Conservation (phyloP, 2,797 vertebrate species). For the Aulostomus chinensis region DNA sequence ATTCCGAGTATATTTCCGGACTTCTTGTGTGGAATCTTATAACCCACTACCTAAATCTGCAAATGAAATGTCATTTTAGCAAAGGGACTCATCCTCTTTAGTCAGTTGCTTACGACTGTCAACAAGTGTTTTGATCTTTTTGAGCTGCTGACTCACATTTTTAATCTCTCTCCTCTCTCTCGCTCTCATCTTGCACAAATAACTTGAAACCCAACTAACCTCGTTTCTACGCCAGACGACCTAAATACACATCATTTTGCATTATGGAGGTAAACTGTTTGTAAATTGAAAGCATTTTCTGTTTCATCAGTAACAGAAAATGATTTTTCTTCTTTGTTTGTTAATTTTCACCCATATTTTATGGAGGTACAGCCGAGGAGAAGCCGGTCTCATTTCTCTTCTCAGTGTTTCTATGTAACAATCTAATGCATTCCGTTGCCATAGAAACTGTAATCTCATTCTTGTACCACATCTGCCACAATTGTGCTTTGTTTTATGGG, state of each 20-base stretch:
- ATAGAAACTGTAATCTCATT: conserved; percentile 19
- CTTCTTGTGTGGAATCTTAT: too few relatives aligned
- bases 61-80: conserved; percentile 47
- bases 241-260: too few relatives aligned
- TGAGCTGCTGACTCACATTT: too few relatives aligned
- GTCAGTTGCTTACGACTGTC: conserved; percentile 44
- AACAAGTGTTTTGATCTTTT: conserved; percentile 54
- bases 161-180: conserved; percentile 46
- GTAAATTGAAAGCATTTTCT: too few relatives aligned
- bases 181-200: conserved; percentile 33
- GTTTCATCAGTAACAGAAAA: too few relatives aligned
- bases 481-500: not conserved
- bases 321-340: not conserved
- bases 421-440: conserved; percentile 16
- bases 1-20: too few relatives aligned
- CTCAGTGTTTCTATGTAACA: not conserved
- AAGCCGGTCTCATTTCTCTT: not conserved
- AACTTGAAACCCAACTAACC: conserved; percentile 43
- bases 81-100: conserved; percentile 37
- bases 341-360: not conserved
- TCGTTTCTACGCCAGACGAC: conserved; percentile 33
- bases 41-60: conserved; percentile 34
- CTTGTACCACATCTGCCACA: not conserved
- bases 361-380: not conserved
- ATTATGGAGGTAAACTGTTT: too few relatives aligned